Base-by-base conservation (phyloP, 2,797 vertebrate species). In the Lutjanus argentimaculatus region DNA sequence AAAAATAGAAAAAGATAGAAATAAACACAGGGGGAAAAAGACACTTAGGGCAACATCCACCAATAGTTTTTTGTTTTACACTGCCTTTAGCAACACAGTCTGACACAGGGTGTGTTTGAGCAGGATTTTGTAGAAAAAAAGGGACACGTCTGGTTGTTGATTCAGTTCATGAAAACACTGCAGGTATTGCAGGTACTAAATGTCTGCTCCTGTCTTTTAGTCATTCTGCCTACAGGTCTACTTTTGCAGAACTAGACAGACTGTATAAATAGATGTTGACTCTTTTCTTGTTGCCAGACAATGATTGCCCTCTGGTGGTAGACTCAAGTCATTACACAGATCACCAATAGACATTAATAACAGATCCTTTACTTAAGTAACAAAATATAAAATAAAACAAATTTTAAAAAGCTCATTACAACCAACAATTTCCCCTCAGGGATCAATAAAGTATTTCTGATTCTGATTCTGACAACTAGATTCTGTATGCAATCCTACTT, bases 301-400 rank as follows among this genome's bases (percentile, higher is more conserved):
- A 21, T 43, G 74, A 84, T 21, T 30, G 6, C 77, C 85, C 72
- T 86, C 93, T 88, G 55, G 81, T 83, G 93, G 91, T 59, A 30
- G 6, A 0, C 14, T 42, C 12, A 1, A 42, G 19, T 72, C 14
- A 88, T 73, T 87, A 73, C 77, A 78, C 1, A 19, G 3, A 2
- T 36, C 30, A 36, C 6, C 6, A 36, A 36, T 6, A 36, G 30
- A 36, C 30, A 36, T 36, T 36, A 36, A 36, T 36, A 36, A 36
- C 36, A 59, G 48, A 58, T 19, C 4, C 1, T 52, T 16, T 25
- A 42, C 1, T n/a, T 14, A 21, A 43, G n/a, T 30, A 65, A 55
- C 40, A 70, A 1, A 8, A 57, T n/a, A n/a, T n/a, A n/a, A n/a
- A n/a, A n/a, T n/a, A n/a, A n/a, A n/a, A n/a, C n/a, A n/a, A n/a